Percentiles rank a stretch among this genome's conserved stretches.
phyloP scores from a whole-genome alignment of 2,888 invertebrate genomes.

The Cremastinae sp. region DNA sequence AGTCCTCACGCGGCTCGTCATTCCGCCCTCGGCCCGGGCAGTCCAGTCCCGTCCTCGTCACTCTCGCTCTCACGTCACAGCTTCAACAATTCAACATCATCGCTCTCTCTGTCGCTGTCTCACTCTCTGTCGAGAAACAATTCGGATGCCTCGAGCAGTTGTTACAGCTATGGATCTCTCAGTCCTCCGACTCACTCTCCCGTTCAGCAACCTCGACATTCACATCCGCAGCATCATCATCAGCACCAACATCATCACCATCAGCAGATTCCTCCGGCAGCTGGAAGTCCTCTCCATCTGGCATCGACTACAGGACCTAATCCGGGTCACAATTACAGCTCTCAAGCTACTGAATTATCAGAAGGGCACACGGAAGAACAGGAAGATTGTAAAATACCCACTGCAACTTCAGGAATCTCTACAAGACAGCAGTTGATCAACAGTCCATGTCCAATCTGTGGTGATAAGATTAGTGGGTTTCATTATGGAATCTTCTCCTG shows the following conservation, averaged over 20 bases:
- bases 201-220: slow-evolving; percentile 83
- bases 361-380: slow-evolving; percentile 70
- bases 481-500: slow-evolving; percentile 99
- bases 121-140: slow-evolving; percentile 94
- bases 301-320: slow-evolving; percentile 70
- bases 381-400: slow-evolving; percentile 76
- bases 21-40: slow-evolving; percentile 81
- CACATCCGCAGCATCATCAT: slow-evolving; percentile 78
- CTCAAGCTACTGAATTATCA: slow-evolving; percentile 72
- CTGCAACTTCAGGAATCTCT: slow-evolving; percentile 89
- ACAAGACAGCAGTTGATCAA: slow-evolving; percentile 92
- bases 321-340: slow-evolving; percentile 69
- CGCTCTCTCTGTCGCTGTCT: slow-evolving; percentile 84
- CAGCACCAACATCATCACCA: slow-evolving; percentile 76
- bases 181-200: slow-evolving; percentile 90
- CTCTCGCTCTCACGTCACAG: slow-evolving; percentile 78
- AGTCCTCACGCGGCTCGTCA: slow-evolving; percentile 93
- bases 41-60: slow-evolving; percentile 78
- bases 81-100: slow-evolving; percentile 79
- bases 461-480: slow-evolving; percentile 97
- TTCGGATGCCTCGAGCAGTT: slow-evolving; percentile 94
- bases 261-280: slow-evolving; percentile 80
- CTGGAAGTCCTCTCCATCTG: slow-evolving; percentile 81
- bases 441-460: slow-evolving; percentile 97
- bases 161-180: slow-evolving; percentile 88